Conservation (phyloP, 2,888 invertebrate genomes). For the Agrotis ipsilon region DNA sequence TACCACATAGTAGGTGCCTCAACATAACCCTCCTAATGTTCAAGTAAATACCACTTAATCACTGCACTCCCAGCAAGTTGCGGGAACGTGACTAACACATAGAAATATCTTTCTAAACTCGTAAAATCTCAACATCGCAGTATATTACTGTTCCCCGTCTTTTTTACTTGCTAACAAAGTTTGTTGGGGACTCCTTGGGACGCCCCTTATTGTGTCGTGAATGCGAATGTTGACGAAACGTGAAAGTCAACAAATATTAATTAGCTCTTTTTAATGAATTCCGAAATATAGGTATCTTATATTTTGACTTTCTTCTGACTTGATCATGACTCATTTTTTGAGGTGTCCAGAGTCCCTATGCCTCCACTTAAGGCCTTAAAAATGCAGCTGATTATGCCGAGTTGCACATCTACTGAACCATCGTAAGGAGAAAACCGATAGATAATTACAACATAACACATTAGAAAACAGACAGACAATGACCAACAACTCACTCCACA, state of each 20-base stretch:
- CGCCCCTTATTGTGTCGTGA: constrained; percentile 50
- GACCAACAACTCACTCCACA: neutral
- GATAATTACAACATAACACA: neutral
- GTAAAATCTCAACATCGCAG: constrained; percentile 52
- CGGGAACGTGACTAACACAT: constrained; percentile 53
- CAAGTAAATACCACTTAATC: constrained; percentile 52
- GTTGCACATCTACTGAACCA: neutral
- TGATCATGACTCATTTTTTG: too few relatives aligned
- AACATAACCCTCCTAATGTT: constrained; percentile 25
- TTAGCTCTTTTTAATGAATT: neutral
- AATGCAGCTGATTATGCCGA: too few relatives aligned
- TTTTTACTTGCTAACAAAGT: constrained; percentile 76
- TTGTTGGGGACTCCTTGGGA: constrained; percentile 65
- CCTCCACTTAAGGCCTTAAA: too few relatives aligned
- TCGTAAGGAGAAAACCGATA: too few relatives aligned
- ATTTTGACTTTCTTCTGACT: too few relatives aligned
- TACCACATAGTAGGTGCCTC: neutral
- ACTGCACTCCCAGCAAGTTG: constrained; percentile 37
- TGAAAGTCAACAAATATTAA: constrained; percentile 23
- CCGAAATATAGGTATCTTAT: too few relatives aligned
- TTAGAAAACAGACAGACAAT: neutral
- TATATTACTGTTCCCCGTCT: constrained; percentile 51
- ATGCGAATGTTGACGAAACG: constrained; percentile 19
- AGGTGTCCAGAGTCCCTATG: too few relatives aligned
- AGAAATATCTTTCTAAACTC: constrained; percentile 57